Evolutionary conservation across 2,888 invertebrate genomes (phyloP).

Genomic region (Mactromeris polynyma): DNA sequence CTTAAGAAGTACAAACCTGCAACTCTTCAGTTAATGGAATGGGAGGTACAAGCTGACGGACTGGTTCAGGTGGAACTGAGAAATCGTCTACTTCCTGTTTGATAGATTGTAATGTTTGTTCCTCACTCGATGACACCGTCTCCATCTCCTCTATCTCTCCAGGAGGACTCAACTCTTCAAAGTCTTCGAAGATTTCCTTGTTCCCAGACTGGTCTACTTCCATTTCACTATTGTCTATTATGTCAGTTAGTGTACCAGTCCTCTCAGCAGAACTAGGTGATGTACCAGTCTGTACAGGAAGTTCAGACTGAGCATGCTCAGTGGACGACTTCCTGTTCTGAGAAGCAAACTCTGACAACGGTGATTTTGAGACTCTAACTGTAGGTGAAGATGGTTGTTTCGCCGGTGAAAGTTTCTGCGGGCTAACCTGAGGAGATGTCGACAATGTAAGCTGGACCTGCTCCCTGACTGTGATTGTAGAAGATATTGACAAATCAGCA

Average conservation of each 20-base stretch:
- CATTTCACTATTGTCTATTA: conserved; percentile 51
- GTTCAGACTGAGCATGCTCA: conserved; percentile 35
- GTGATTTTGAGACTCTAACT: conserved; percentile 52
- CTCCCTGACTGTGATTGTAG: conserved; percentile 48
- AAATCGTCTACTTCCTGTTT: conserved; percentile 56
- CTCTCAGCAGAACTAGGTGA: background rate
- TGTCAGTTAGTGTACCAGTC: conserved; percentile 38
- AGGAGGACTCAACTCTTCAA: conserved; percentile 45
- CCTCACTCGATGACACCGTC: conserved; percentile 32
- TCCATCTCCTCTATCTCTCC: conserved; percentile 38
- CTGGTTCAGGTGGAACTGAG: conserved; percentile 43
- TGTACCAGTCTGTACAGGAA: conserved; percentile 32
- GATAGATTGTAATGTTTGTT: conserved; percentile 28
- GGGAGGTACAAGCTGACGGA: conserved; percentile 24
- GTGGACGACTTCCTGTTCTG: conserved; percentile 8
- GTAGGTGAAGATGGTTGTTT: conserved; percentile 28
- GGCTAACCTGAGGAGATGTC: conserved; percentile 24
- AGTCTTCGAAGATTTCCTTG: conserved; percentile 39
- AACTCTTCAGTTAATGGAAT: conserved; percentile 13
- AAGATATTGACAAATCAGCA: conserved; percentile 46
- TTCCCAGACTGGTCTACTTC: conserved; percentile 39
- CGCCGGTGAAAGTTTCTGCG: conserved; percentile 20
- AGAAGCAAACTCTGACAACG: conserved; percentile 39
- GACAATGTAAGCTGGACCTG: background rate
- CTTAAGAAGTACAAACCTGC: background rate